These are phyloP conservation scores for Polypterus bichir DNA, from an alignment of 2,113 vertebrate species.

Conservation along the genomic window DNA sequence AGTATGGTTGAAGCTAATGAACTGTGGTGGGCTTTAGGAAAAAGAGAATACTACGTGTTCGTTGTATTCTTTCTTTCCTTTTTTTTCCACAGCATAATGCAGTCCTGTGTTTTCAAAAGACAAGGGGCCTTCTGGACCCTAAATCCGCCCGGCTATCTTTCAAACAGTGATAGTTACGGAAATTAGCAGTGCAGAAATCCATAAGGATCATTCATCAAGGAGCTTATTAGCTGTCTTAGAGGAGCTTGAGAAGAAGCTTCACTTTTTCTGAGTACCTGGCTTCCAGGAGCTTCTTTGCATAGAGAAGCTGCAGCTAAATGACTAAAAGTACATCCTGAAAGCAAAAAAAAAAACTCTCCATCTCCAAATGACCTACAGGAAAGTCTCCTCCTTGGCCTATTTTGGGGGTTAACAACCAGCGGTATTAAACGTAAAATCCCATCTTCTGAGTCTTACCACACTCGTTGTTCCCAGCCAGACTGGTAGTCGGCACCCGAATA, in stretches of 20 bases:
- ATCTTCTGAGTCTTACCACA: too few relatives aligned
- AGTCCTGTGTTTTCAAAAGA: conserved; percentile 70
- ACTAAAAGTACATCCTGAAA: too few relatives aligned
- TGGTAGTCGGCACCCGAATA: too few relatives aligned
- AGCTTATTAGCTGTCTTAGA: conserved; percentile 83
- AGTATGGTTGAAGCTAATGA: too few relatives aligned
- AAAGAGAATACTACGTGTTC: conserved; percentile 20
- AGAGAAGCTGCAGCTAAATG: neutral
- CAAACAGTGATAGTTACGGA: conserved; percentile 96
- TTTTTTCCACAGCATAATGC: conserved; percentile 60
- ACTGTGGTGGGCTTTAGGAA: too few relatives aligned
- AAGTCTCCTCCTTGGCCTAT: too few relatives aligned
- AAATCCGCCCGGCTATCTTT: conserved; percentile 86
- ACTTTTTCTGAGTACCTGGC: conserved; percentile 28
- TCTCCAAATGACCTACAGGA: too few relatives aligned
- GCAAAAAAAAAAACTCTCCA: too few relatives aligned
- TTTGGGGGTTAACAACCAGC: too few relatives aligned
- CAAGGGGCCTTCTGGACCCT: conserved; percentile 54
- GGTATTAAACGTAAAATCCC: too few relatives aligned
- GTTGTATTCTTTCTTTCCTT: conserved; percentile 28
- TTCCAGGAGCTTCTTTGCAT: conserved; percentile 25
- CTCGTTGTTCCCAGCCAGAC: too few relatives aligned
- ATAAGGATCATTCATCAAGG: conserved; percentile 78
- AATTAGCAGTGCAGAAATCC: conserved; percentile 94
- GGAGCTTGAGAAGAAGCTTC: conserved; percentile 50